Evolutionary conservation across 1,140 invertebrate species (phyloP), one percentile per base, ranked within the genome.

Genomic region (Microplitis demolitor): DNA sequence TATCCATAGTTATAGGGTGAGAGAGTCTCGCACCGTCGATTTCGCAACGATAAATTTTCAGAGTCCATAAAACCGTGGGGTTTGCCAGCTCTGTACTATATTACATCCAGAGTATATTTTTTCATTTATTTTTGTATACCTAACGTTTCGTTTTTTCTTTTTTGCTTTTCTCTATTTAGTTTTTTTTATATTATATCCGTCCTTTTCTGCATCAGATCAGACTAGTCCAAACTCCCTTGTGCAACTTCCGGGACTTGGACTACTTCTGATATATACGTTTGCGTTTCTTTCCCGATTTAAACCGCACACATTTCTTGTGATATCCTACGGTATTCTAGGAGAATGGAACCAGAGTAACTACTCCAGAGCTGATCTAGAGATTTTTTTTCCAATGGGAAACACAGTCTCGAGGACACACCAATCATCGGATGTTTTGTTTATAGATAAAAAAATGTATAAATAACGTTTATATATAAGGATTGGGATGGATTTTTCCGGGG

Each of bases 11-110:
- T 24, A 24, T 24, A 24, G 24, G 24, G 24, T 13, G 31, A 35
- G 34, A 6, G 35, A 66, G 63, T 63, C 53, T 56, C 63, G 69
- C 62, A 71, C 31, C 70, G 70, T 66, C 62, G 62, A 74, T 71
- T 71, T 71, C 45, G 63, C 63, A 62, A 72, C 73, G 74, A 77
- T 78, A 77, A 77, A 78, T 78, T 74, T 78, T 72, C 74, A 61
- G 71, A 77, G 60, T 74, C 76, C 69, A 78, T 78, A 78, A 75
- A 78, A 78, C 73, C 72, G 72, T 73, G 14, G 70, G 71, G 60
- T 75, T 75, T 74, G 70, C 24, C 24, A 24, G 24, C 61, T 31
- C 69, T 14, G n/a, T 37, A 60, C 67, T 60, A 35, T 69, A 69
- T 69, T 69, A 56, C 54, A 54, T 50, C 31, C 66, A 68, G 16